These are phyloP conservation scores for Harpegnathos saltator DNA, from an alignment of 1,140 invertebrate genomes.

Conservation along the genomic window DNA sequence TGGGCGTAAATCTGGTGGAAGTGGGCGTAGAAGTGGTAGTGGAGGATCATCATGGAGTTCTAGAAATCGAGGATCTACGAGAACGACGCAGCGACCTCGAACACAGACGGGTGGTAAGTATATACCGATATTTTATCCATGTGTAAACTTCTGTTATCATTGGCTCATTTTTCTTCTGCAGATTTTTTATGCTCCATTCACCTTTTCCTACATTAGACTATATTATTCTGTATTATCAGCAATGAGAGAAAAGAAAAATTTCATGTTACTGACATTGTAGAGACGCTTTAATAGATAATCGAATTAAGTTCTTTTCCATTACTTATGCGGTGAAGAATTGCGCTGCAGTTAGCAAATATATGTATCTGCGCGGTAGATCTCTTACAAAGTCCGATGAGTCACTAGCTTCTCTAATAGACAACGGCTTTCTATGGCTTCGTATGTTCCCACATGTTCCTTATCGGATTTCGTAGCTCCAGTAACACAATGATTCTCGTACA, in stretches of 20 bases:
- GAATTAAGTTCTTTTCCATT: neutral
- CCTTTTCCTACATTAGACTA: neutral
- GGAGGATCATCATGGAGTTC: conserved; percentile 67
- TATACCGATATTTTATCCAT: neutral
- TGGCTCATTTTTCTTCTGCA: too few relatives aligned
- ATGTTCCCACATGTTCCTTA: neutral
- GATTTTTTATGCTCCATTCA: too few relatives aligned
- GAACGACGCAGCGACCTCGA: conserved; percentile 64
- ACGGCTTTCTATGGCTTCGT: conserved; percentile 39
- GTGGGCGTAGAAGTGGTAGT: conserved; percentile 66
- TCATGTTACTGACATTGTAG: neutral
- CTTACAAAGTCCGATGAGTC: conserved; percentile 44
- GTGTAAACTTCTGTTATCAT: too few relatives aligned
- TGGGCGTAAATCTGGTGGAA: conserved; percentile 52
- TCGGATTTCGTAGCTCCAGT: neutral
- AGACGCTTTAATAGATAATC: neutral
- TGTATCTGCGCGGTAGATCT: conserved; percentile 37
- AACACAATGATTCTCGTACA: conserved; percentile 25
- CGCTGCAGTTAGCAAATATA: conserved; percentile 12
- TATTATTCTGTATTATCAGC: too few relatives aligned
- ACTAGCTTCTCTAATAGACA: conserved; percentile 1
- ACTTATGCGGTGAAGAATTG: neutral
- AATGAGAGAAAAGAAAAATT: neutral
- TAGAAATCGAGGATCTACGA: conserved; percentile 42
- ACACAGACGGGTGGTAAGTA: conserved; percentile 30